phyloP scores from a whole-genome alignment of 1,140 invertebrate genomes.

The Anthonomus grandis region DNA sequence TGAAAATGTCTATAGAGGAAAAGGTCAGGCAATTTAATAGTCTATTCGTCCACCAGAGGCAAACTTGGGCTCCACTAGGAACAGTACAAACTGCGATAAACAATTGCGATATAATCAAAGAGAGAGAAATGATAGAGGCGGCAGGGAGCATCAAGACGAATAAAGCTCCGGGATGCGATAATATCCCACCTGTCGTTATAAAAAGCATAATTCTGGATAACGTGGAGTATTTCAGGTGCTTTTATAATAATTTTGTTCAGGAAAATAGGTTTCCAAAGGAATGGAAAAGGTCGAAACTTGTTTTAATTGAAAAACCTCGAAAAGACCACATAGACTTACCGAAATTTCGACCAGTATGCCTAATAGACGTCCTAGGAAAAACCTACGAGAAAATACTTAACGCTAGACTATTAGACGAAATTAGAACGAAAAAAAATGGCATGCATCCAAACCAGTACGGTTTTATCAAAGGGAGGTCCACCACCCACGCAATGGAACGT shows the following conservation, averaged over 20 bases:
- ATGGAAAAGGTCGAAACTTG: neutral
- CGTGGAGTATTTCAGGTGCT: neutral
- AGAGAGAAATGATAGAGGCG: neutral
- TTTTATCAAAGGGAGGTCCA: too few relatives aligned
- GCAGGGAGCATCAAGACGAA: too few relatives aligned
- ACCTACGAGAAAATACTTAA: constrained; percentile 30
- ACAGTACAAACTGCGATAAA: neutral
- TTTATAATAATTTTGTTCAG: neutral
- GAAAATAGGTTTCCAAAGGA: neutral
- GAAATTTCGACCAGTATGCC: constrained; percentile 30
- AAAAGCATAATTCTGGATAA: neutral
- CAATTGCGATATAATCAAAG: too few relatives aligned
- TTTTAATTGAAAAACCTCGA: neutral
- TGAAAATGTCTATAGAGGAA: too few relatives aligned
- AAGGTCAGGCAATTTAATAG: too few relatives aligned
- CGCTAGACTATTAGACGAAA: neutral
- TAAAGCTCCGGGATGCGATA: neutral
- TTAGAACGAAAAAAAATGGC: constrained; percentile 11
- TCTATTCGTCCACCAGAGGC: neutral
- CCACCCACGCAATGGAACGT: too few relatives aligned
- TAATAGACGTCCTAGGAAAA: constrained; percentile 35
- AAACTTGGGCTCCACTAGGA: too few relatives aligned
- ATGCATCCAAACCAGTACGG: too few relatives aligned
- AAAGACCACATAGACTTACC: neutral
- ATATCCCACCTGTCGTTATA: neutral